A percentile compares a stretch with the other conserved stretches of the same genome.
Evolutionary conservation across 1,140 invertebrate species (phyloP).

Genomic region (Nebria ingens): DNA sequence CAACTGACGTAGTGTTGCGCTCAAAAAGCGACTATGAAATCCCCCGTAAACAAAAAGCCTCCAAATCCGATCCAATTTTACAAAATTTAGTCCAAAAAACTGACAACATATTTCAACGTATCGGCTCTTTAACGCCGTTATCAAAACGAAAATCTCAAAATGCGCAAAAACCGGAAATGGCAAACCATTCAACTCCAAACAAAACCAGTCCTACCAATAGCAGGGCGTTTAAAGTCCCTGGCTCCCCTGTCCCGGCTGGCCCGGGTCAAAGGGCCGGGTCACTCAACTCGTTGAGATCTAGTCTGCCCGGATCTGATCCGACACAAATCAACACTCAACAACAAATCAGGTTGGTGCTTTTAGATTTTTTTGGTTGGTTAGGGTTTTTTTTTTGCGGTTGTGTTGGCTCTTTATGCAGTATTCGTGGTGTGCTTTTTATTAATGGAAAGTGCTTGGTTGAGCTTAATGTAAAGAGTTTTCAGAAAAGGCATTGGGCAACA

Average conservation of each 20-base stretch:
- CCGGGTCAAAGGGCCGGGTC: constrained; percentile 19
- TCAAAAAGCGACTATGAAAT: constrained; percentile 32
- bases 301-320: constrained; percentile 16
- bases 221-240: constrained; percentile 18
- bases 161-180: constrained; percentile 20
- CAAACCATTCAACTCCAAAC: constrained; percentile 20
- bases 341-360: neutral
- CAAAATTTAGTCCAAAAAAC: constrained; percentile 20
- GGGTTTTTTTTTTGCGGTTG: constrained; percentile 12
- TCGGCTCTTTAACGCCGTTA: constrained; percentile 29
- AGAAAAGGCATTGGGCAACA: constrained; percentile 25
- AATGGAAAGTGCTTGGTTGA: no score
- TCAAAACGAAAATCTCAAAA: constrained; percentile 13
- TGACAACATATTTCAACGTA: constrained; percentile 20
- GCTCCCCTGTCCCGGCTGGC: constrained; percentile 16
- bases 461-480: no score
- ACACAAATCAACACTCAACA: neutral
- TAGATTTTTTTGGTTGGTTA: no score
- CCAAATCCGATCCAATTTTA: constrained; percentile 14
- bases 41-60: constrained; percentile 18
- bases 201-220: constrained; percentile 11
- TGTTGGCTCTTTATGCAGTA: no score
- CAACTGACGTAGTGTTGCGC: constrained; percentile 21
- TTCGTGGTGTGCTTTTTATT: no score
- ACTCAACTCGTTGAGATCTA: constrained; percentile 20